Evolutionary conservation across 2,113 vertebrate genomes (phyloP).

Genomic region (Anthoscopus minutus): DNA sequence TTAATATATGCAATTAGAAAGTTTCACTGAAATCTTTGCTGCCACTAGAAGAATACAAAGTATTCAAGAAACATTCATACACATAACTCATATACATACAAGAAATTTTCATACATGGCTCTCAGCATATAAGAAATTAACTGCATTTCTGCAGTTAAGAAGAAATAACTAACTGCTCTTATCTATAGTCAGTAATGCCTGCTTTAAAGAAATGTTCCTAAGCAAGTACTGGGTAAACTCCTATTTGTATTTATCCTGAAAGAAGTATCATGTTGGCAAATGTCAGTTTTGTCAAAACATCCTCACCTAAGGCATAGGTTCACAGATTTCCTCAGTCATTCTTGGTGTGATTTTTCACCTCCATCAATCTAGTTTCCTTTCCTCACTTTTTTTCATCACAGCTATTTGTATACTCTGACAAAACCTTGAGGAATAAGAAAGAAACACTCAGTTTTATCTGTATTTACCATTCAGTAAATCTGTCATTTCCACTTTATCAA

Average conservation of each 20-base stretch:
- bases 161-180: too few species aligned
- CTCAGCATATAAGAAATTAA: not conserved
- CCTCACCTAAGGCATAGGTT: not conserved
- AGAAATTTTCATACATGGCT: not conserved
- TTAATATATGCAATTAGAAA: not conserved
- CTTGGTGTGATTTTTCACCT: constrained; percentile 20
- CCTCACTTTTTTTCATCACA: not conserved
- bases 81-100: too few species aligned
- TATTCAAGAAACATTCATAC: not conserved
- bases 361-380: constrained; percentile 4
- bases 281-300: constrained; percentile 21
- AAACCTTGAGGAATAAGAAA: not conserved
- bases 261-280: not conserved
- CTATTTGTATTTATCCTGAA: not conserved
- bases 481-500: not conserved
- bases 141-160: not conserved
- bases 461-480: constrained; percentile 1
- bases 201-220: not conserved
- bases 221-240: not conserved
- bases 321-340: constrained; percentile 1
- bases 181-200: not conserved
- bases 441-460: not conserved
- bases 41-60: not conserved
- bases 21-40: not conserved
- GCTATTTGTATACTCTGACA: constrained; percentile 6